Evolutionary conservation across 2,888 invertebrate genomes (phyloP).

Genomic region (Habrosyne pyritoides): DNA sequence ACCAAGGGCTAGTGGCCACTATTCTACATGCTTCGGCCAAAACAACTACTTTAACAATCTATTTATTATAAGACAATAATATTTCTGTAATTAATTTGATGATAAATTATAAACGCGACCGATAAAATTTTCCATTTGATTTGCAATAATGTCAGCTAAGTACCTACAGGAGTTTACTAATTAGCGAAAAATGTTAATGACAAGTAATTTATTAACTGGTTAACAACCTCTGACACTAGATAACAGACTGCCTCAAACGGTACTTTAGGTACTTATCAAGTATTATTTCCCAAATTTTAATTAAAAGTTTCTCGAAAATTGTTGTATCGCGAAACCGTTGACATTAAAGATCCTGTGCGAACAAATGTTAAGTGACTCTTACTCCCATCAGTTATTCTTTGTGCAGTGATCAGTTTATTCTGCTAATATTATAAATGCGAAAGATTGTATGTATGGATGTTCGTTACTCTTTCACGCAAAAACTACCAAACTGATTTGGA

Average conservation of each 20-base stretch:
- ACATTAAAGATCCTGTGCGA: no score
- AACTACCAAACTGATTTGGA: no score
- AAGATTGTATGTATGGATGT: no score
- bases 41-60: neutral
- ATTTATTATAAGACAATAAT: neutral
- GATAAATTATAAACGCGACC: neutral
- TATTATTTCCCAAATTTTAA: no score
- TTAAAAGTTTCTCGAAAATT: no score
- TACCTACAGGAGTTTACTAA: neutral
- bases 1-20: neutral
- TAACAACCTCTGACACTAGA: neutral
- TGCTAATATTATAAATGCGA: no score
- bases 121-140: neutral
- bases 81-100: neutral
- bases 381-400: no score
- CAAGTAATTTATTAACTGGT: neutral
- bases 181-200: neutral
- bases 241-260: neutral
- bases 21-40: neutral
- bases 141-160: neutral
- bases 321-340: no score
- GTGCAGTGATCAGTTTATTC: no score
- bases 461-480: no score
- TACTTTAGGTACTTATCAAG: neutral
- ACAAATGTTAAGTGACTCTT: no score